phyloP scores from a whole-genome alignment of 1,140 invertebrate genomes.

The Musca vetustissima region DNA sequence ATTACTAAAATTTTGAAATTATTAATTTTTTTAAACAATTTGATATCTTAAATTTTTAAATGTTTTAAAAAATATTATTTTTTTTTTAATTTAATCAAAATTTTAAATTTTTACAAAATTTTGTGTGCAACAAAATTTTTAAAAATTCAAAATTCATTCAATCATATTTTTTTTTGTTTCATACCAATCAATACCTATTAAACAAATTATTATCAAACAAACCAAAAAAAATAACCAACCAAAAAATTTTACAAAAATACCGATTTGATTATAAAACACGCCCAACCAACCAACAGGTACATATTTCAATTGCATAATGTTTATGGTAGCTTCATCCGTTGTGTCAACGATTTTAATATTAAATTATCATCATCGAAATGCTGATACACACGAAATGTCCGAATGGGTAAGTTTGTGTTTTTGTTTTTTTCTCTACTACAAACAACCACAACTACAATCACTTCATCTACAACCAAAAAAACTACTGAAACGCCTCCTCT shows the following conservation, averaged over 20 bases:
- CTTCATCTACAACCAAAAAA: too few species aligned
- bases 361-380: conserved; percentile 98
- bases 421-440: conserved; percentile 25
- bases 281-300: conserved; percentile 74
- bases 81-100: neutral
- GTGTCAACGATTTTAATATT: conserved; percentile 98
- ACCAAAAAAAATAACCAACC: too few species aligned
- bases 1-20: too few species aligned
- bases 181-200: neutral
- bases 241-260: conserved; percentile 12
- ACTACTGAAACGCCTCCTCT: too few species aligned
- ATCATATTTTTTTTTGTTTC: neutral
- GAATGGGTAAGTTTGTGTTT: conserved; percentile 79
- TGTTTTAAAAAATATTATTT: too few species aligned
- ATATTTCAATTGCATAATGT: conserved; percentile 99
- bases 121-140: neutral
- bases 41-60: too few species aligned
- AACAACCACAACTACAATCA: too few species aligned
- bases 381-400: conserved; percentile 98
- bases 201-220: conserved; percentile 14
- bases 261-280: conserved; percentile 36
- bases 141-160: conserved; percentile 23
- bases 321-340: conserved; percentile 99
- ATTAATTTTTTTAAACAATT: too few species aligned
- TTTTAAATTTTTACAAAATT: conserved; percentile 21